These are phyloP conservation scores for Acanthornis magna DNA, from an alignment of 2,797 vertebrate species.

Conservation along the genomic window DNA sequence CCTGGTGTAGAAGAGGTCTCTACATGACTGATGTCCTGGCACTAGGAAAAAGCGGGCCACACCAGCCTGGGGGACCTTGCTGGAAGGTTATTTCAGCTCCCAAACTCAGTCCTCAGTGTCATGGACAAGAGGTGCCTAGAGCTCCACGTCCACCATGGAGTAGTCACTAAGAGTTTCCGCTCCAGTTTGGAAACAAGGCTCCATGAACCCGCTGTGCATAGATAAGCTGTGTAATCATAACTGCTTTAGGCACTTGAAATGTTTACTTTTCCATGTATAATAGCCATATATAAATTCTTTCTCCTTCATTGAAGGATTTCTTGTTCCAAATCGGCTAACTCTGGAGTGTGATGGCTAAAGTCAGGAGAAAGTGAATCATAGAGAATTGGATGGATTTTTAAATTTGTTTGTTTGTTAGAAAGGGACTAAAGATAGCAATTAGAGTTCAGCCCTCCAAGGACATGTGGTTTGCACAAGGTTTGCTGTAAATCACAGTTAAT, in stretches of 20 bases:
- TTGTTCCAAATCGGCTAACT: not conserved
- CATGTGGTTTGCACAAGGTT: slow-evolving; percentile 1
- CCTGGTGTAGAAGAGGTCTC: accelerated
- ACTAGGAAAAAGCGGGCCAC: not conserved
- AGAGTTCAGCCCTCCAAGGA: not conserved
- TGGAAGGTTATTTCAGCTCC: not conserved
- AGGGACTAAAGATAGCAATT: not conserved
- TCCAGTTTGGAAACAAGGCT: not conserved
- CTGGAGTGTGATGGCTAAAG: not conserved
- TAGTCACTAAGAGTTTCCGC: not conserved
- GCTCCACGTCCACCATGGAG: not conserved
- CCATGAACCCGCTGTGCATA: accelerated
- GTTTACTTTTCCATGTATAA: slow-evolving; percentile 21
- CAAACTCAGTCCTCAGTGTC: not conserved
- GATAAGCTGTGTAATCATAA: not conserved
- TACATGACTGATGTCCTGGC: not conserved
- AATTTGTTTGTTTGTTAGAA: slow-evolving; percentile 31
- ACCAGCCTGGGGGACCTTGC: not conserved
- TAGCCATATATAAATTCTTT: not conserved
- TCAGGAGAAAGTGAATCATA: slow-evolving; percentile 35
- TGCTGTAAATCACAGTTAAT: slow-evolving; percentile 21
- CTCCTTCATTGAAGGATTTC: not conserved
- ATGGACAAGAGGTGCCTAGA: not conserved
- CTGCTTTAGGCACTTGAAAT: not conserved
- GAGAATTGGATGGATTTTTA: not conserved